A percentile compares a stretch with the other conserved stretches of the same genome.
Conservation (phyloP, 2,113 vertebrate genomes). For the Abramis brama region DNA sequence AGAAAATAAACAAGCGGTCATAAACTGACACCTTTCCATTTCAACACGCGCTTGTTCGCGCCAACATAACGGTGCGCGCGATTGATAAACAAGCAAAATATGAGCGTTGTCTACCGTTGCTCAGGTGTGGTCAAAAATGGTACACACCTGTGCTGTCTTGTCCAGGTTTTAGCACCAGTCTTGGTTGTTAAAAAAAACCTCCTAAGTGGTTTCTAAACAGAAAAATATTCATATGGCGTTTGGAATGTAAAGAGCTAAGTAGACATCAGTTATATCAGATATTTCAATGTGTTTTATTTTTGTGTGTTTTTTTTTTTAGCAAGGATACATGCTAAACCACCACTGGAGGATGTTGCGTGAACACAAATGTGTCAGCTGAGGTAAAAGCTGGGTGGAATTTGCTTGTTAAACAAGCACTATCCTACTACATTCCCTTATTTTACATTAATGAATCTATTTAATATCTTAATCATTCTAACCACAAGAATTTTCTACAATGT, state of each 20-base stretch:
- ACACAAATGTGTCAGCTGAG: not conserved
- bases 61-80: not conserved
- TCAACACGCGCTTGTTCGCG: not conserved
- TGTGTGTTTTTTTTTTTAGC: no score
- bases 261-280: conserved; percentile 38
- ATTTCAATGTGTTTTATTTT: no score
- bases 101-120: conserved; percentile 2
- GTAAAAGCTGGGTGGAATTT: not conserved
- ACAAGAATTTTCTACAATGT: not conserved
- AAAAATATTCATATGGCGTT: conserved; percentile 59
- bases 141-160: conserved; percentile 66
- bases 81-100: conserved; percentile 5
- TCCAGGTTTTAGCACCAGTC: conserved; percentile 51
- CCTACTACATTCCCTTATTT: not conserved
- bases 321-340: conserved; percentile 15
- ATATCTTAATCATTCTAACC: not conserved
- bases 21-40: conserved; percentile 1
- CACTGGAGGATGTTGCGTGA: not conserved
- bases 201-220: conserved; percentile 60
- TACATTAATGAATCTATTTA: not conserved
- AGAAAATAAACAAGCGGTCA: not conserved
- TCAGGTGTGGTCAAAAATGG: conserved; percentile 28
- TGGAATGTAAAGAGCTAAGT: conserved; percentile 71
- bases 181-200: conserved; percentile 43
- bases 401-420: not conserved